A percentile compares a stretch with the other conserved stretches of the same genome.
Conservation (phyloP, 2,797 vertebrate genomes). For the Rhinophrynus dorsalis region DNA sequence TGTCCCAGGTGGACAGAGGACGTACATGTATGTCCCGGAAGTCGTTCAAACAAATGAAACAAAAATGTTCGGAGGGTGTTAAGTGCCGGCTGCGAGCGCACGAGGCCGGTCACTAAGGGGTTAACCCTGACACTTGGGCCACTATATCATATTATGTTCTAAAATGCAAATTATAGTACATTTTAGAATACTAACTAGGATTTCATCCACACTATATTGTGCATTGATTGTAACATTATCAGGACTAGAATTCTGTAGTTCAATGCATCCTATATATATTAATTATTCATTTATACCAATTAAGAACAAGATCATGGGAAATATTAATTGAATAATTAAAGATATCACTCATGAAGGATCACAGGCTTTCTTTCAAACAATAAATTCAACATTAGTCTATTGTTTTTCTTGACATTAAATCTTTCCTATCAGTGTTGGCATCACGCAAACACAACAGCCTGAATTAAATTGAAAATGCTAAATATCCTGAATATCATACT, state of each 20-base stretch:
- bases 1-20: too few species aligned
- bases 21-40: too few species aligned
- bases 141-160: not conserved
- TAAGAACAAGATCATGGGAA: constrained; percentile 27
- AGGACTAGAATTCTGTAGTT: constrained; percentile 1
- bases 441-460: constrained; percentile 7
- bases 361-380: constrained; percentile 21
- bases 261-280: constrained; percentile 18
- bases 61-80: too few species aligned
- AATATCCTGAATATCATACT: not conserved
- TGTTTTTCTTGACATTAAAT: constrained; percentile 28
- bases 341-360: constrained; percentile 35
- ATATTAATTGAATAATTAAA: constrained; percentile 43
- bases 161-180: not conserved
- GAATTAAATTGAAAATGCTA: not conserved
- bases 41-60: too few species aligned
- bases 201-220: not conserved
- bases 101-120: too few species aligned
- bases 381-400: constrained; percentile 22
- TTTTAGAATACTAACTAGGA: not conserved
- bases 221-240: not conserved
- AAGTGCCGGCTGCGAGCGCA: too few species aligned
- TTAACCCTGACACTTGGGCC: not conserved
- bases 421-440: constrained; percentile 7
- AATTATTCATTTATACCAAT: constrained; percentile 39